Conservation (phyloP, 2,797 vertebrate genomes). For the Pogoniulus pusillus region DNA sequence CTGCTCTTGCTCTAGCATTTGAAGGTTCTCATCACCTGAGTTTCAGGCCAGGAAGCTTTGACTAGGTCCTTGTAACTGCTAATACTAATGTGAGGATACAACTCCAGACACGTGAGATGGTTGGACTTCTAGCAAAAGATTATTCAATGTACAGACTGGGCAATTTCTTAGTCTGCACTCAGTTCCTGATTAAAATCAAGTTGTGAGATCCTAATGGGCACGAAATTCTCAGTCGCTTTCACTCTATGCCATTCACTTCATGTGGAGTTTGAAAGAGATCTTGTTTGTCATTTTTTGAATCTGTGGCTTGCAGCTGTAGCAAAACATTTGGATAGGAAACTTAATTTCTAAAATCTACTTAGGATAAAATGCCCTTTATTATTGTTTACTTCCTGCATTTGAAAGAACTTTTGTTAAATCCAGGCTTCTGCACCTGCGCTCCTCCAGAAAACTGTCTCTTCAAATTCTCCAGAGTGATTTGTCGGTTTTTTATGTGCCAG, state of each 20-base stretch:
- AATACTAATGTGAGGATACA: not conserved
- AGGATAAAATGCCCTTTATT: conserved; percentile 53
- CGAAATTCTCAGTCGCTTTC: not conserved
- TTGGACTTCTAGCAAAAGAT: not conserved
- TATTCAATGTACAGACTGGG: not conserved
- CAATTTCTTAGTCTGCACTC: not conserved
- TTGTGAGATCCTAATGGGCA: not conserved
- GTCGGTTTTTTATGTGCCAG: conserved; percentile 68
- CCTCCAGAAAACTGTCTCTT: conserved; percentile 69
- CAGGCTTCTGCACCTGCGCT: conserved; percentile 50
- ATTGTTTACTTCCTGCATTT: conserved; percentile 64
- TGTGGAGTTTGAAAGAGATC: conserved; percentile 45
- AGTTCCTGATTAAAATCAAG: not conserved
- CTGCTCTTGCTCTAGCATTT: not conserved
- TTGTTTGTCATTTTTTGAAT: conserved; percentile 39
- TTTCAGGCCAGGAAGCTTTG: not conserved
- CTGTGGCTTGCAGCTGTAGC: not conserved
- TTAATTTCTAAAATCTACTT: conserved; percentile 48
- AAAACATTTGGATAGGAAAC: conserved; percentile 53
- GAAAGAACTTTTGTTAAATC: conserved; percentile 63
- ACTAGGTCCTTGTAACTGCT: not conserved
- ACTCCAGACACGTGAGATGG: not conserved
- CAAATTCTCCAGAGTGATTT: conserved; percentile 70
- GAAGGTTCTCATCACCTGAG: not conserved
- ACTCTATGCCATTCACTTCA: not conserved